These are phyloP conservation scores for Bos indicus DNA, from an alignment of 2,113 vertebrate genomes.

Conservation along the genomic window DNA sequence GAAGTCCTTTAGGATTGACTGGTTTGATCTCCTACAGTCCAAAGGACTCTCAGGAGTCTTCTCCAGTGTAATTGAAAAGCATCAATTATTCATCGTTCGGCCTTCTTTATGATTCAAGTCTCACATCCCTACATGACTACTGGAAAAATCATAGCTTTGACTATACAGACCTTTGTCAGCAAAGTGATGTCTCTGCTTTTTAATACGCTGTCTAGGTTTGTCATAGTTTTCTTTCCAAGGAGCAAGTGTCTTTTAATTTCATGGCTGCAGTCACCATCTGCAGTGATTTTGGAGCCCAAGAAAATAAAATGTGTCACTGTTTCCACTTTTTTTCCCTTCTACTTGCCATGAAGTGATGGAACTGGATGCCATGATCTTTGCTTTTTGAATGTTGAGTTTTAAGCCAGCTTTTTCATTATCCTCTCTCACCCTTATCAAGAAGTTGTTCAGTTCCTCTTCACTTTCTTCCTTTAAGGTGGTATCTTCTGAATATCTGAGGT, in stretches of 20 bases:
- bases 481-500: not conserved
- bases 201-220: not conserved
- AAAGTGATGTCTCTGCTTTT: not conserved
- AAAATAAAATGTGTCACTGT: not conserved
- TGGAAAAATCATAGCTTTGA: not conserved
- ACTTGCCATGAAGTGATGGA: not conserved
- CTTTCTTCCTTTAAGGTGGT: not conserved
- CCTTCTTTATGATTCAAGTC: not conserved
- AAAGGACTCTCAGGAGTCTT: not conserved
- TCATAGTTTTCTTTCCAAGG: not conserved
- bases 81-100: not conserved
- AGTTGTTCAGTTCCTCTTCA: not conserved
- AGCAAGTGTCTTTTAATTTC: not conserved
- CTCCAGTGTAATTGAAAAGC: not conserved
- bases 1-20: not conserved
- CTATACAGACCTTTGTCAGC: not conserved
- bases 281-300: not conserved
- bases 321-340: not conserved
- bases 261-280: not conserved
- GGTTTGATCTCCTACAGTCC: not conserved
- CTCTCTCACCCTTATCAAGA: not conserved
- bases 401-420: not conserved
- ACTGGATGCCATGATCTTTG: not conserved
- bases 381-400: not conserved
- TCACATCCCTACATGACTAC: not conserved